Evolutionary conservation across 2,797 vertebrate genomes (phyloP), one percentile per base, ranked within the genome.

Genomic region (Fistularia tabacaria): DNA sequence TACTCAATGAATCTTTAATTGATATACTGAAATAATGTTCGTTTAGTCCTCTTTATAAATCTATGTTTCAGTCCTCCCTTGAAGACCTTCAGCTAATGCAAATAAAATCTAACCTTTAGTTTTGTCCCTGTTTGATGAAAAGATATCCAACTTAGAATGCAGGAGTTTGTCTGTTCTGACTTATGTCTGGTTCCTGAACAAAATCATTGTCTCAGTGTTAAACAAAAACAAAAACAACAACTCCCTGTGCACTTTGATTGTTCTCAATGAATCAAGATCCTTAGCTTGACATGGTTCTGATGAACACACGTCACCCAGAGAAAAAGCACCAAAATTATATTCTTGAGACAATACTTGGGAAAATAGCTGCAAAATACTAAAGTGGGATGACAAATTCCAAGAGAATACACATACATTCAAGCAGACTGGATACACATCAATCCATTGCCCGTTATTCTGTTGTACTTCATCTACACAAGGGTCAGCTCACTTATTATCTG

Each of bases 1-100:
- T 79, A 76, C 74, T 74, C 56, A 25, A 83, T 81, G 62, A 74
- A 83, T 82, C 83, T 84, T 76, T 79, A 82, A 88, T 87, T 81
- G 81, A 57, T 70, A 73, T 57, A 55, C 66, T 70, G 58, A 76
- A 79, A 77, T 71, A 59, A 55, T 70, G 53, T 76, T 80, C 59
- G 3, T 1, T 51, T 49, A 81, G 54, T 56, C 59, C 66, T 77
- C 59, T 54, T 65, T 52, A 48, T 66, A 55, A 81, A 79, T 77
- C 58, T 59, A 72, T 62, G 66, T 69, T 54, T 10, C 46, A 64
- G 46, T 60, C 14, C 51, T 58, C 38, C 59, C 66, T 43, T 44
- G 50, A 67, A 76, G 13, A 61, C 48, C 14, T 46, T 76, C 56
- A 53, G 53, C 52, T 64, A 39, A 65, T 72, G 63, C 54, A 41